phyloP scores from a whole-genome alignment of 2,888 invertebrate genomes.

The Boloria euphrosyne region DNA sequence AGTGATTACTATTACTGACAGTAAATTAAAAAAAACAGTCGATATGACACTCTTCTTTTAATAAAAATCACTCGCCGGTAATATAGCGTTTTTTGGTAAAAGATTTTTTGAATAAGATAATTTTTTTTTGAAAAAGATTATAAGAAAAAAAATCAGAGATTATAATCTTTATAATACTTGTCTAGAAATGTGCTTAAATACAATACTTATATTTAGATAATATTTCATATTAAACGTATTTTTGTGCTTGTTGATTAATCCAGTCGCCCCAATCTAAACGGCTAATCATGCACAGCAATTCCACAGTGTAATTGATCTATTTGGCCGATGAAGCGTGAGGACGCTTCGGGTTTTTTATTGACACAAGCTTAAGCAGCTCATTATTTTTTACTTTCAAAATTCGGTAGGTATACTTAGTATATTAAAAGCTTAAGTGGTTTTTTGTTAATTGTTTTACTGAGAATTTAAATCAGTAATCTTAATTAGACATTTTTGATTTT shows the following conservation, averaged over 20 bases:
- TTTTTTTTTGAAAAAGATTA: too few species aligned
- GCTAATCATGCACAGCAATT: constrained; percentile 31
- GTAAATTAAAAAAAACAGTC: too few species aligned
- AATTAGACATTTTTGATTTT: background rate
- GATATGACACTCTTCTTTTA: too few species aligned
- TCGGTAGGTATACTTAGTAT: background rate
- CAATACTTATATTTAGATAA: background rate
- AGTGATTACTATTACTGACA: too few species aligned
- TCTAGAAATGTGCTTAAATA: background rate
- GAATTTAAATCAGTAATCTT: too few species aligned
- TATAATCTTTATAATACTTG: background rate
- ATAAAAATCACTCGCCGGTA: too few species aligned
- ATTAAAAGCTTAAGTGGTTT: background rate
- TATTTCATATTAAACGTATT: background rate
- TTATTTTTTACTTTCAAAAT: background rate
- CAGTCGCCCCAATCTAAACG: constrained; percentile 31
- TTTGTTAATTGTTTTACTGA: too few species aligned
- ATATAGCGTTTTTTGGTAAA: too few species aligned
- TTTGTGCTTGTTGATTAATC: constrained; percentile 19
- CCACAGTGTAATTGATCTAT: constrained; percentile 35
- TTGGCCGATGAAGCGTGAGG: constrained; percentile 33
- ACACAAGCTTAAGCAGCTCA: constrained; percentile 9
- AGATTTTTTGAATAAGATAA: too few species aligned
- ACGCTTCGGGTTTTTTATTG: constrained; percentile 33
- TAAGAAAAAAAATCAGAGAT: too few species aligned